phyloP scores from a whole-genome alignment of 2,888 invertebrate species.

The Epinotia demarniana region DNA sequence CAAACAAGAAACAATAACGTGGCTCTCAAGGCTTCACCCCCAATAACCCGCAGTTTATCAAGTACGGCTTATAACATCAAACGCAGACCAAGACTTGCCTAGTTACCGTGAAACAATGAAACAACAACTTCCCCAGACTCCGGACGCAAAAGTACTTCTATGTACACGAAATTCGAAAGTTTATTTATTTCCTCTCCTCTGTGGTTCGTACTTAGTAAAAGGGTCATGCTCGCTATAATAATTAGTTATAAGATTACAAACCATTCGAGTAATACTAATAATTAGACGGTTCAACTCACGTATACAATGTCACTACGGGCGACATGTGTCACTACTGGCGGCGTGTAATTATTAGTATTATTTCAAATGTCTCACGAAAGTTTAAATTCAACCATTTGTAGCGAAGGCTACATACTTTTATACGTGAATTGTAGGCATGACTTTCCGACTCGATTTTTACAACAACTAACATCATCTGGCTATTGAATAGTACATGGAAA shows the following conservation, averaged over 20 bases:
- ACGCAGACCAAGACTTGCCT: conserved; percentile 27
- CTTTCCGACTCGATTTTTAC: no score
- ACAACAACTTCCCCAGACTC: conserved; percentile 21
- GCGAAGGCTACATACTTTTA: no score
- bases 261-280: no score
- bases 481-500: no score
- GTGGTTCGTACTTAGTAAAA: neutral
- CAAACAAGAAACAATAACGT: conserved; percentile 21
- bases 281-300: no score
- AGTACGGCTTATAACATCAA: conserved; percentile 39
- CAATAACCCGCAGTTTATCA: conserved; percentile 31
- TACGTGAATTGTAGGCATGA: no score
- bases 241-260: neutral
- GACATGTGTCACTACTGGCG: no score
- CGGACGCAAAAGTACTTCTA: neutral
- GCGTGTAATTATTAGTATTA: no score
- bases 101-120: conserved; percentile 31
- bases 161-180: conserved; percentile 10
- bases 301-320: no score
- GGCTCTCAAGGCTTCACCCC: conserved; percentile 6
- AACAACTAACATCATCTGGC: no score
- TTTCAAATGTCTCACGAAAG: no score
- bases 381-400: no score
- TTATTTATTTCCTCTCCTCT: conserved; percentile 5
- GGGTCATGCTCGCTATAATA: neutral